These are phyloP conservation scores for Bryconaethiops microstoma DNA, from an alignment of 2,797 vertebrate genomes.

Conservation along the genomic window DNA sequence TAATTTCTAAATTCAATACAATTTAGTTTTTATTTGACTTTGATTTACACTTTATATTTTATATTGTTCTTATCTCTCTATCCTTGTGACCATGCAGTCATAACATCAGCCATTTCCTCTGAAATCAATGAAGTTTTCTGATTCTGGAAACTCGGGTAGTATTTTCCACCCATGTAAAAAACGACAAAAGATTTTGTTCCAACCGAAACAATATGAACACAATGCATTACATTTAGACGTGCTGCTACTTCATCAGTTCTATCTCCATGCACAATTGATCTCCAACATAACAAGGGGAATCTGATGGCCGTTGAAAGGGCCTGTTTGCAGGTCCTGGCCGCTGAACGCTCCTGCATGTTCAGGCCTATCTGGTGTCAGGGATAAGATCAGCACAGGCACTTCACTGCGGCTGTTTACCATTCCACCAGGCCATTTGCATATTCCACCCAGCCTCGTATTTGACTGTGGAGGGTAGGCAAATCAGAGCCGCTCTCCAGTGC, in stretches of 20 bases:
- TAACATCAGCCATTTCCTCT: too few relatives aligned
- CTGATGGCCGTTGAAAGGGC: constrained; percentile 45
- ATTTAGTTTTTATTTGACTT: too few relatives aligned
- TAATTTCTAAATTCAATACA: too few relatives aligned
- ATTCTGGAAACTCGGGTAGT: too few relatives aligned
- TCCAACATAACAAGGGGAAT: background rate
- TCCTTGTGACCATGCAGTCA: too few relatives aligned
- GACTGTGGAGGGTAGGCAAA: constrained; percentile 55
- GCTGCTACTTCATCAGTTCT: background rate
- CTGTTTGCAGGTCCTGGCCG: constrained; percentile 44
- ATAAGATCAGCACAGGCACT: constrained; percentile 46
- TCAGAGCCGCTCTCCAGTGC: constrained; percentile 35
- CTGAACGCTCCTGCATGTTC: constrained; percentile 50
- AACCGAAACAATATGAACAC: too few relatives aligned
- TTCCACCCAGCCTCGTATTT: constrained; percentile 26
- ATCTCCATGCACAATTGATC: background rate
- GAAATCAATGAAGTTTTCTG: too few relatives aligned
- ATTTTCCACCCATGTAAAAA: too few relatives aligned
- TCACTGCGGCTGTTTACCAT: constrained; percentile 32
- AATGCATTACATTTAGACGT: background rate
- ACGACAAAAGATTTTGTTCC: too few relatives aligned
- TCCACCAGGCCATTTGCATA: constrained; percentile 50
- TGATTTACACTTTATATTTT: too few relatives aligned
- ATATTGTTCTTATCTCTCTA: too few relatives aligned
- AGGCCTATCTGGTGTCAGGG: constrained; percentile 48